Evolutionary conservation across 1,140 invertebrate species (phyloP).

Genomic region (Neodiprion lecontei): DNA sequence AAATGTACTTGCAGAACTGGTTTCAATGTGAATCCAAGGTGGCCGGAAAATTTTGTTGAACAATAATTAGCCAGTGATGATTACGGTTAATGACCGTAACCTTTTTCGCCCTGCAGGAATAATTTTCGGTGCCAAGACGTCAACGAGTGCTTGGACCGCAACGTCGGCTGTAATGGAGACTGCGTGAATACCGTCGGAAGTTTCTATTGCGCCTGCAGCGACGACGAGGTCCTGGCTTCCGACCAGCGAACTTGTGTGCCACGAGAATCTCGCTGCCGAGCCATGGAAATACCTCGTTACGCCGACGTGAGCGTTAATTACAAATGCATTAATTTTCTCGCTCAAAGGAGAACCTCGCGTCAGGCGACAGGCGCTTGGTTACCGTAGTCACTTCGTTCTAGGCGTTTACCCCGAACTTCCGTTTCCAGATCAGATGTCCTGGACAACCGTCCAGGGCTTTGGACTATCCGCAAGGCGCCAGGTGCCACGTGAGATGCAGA

Average conservation of each 20-base stretch:
- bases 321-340: not conserved
- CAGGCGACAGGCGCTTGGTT: conserved; percentile 41
- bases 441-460: conserved; percentile 46
- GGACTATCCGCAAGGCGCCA: conserved; percentile 58
- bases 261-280: conserved; percentile 46
- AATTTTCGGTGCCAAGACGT: conserved; percentile 49
- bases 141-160: conserved; percentile 52
- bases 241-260: conserved; percentile 63
- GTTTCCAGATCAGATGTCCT: conserved; percentile 48
- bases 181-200: conserved; percentile 65
- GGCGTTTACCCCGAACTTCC: not conserved
- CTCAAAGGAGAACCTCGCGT: conserved; percentile 51
- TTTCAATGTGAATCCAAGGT: conserved; percentile 44
- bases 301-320: conserved; percentile 43
- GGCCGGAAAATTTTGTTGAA: conserved; percentile 27
- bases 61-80: not conserved
- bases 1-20: conserved; percentile 52
- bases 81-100: not conserved
- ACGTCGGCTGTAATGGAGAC: conserved; percentile 58
- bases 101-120: conserved; percentile 35
- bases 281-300: conserved; percentile 42
- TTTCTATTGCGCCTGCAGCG: conserved; percentile 59
- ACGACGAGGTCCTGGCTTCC: conserved; percentile 55
- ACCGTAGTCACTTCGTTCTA: too few relatives aligned
- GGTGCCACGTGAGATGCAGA: conserved; percentile 66